Base-by-base conservation (phyloP, 2,888 invertebrate genomes). In the Leptopilina syphax region DNA sequence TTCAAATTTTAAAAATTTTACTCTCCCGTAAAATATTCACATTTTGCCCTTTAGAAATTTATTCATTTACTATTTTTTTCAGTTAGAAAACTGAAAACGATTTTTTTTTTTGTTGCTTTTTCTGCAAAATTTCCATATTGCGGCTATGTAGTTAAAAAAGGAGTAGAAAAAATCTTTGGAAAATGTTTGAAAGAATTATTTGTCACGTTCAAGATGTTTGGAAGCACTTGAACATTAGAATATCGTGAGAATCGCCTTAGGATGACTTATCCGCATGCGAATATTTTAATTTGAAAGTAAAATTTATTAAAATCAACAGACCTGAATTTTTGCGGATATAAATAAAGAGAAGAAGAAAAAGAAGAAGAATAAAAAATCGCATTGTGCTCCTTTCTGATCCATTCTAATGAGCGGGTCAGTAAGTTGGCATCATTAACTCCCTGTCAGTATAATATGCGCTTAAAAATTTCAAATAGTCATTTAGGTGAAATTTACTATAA, bases 321-420 rank as follows among this genome's bases (percentile, higher is more conserved):
- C 73, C 73, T 73, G 41, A 73, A 73, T 73, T 73, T 73, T 73
- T 57, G 73, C 73, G 73, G 73, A 73, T 73, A 57, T 57, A 57
- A 73, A 57, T 73, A 50, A 10, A 10, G 34, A 50, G 12, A 50
- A 50, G 10, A 8, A 50, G 12, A 50, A 50, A 10, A 8, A 10
- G 10, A 50, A 50, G 10, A 8, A 44, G 6, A 60, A 60, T 34
- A 73, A 70, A 60, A 73, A 73, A 57, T 73, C 73, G 73, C 57
- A 73, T 73, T 73, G 73, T 57, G 73, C 73, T 73, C 57, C 57
- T 73, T 73, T 73, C 73, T 44, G 54, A n/a, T 34, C 34, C 34
- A 57, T 73, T 73, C 57, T 73, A 73, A 73, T 34, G 57, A 34
- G 0, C 34, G 34, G 34, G 34, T 34, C 65, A 65, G n/a, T 60